Evolutionary conservation across 2,797 vertebrate species (phyloP).

Genomic region (Falco columbarius): DNA sequence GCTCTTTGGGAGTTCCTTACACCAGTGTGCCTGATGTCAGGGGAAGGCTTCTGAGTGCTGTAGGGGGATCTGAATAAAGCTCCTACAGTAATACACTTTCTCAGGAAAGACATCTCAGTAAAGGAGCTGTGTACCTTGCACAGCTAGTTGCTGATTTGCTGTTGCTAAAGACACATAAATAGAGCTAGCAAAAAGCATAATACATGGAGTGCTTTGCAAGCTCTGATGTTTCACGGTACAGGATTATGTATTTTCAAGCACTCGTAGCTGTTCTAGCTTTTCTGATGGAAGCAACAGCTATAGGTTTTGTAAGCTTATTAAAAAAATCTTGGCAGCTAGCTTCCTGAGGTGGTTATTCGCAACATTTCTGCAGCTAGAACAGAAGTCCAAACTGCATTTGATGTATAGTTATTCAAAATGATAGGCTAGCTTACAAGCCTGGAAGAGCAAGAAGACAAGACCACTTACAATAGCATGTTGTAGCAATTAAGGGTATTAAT

Average conservation of each 20-base stretch:
- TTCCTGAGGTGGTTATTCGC: not conserved
- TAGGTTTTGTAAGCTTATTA: not conserved
- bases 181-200: not conserved
- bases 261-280: not conserved
- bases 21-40: not conserved
- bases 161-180: not conserved
- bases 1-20: not conserved
- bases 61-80: not conserved
- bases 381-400: slow-evolving; percentile 12
- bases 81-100: not conserved
- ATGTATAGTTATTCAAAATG: not conserved
- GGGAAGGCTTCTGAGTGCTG: not conserved
- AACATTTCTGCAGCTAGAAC: slow-evolving; percentile 8
- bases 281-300: slow-evolving; percentile 28
- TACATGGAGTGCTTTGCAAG: not conserved
- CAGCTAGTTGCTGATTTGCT: not conserved
- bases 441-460: not conserved
- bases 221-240: not conserved
- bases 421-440: not conserved
- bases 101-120: not conserved
- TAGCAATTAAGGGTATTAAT: slow-evolving; percentile 32
- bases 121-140: not conserved
- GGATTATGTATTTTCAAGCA: not conserved
- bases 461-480: not conserved
- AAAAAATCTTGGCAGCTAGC: not conserved